Evolutionary conservation across 2,797 vertebrate genomes (phyloP).

Genomic region (Salmo trutta): DNA sequence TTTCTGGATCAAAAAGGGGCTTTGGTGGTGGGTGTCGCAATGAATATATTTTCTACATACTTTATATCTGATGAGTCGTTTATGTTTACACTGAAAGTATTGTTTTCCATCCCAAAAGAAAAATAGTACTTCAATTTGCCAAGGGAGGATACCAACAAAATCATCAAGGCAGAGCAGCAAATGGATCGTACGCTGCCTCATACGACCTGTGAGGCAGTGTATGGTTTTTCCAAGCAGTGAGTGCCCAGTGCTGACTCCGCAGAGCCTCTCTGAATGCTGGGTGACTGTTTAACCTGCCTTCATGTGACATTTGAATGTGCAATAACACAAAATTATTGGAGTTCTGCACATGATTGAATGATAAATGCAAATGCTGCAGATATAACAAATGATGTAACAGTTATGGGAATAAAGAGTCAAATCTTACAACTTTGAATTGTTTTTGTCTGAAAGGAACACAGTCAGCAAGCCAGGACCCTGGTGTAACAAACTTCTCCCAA

Average conservation of each 20-base stretch:
- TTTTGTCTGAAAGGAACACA: background rate
- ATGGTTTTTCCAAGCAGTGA: background rate
- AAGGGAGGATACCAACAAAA: background rate
- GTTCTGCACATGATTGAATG: background rate
- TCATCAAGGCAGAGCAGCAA: background rate
- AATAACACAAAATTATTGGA: background rate
- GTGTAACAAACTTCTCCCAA: too few species aligned
- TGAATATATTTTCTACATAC: too few species aligned
- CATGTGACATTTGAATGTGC: too few species aligned
- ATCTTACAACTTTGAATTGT: background rate
- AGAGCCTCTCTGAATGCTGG: background rate
- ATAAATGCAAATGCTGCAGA: background rate
- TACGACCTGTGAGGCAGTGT: background rate
- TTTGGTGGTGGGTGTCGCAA: too few species aligned
- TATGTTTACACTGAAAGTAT: too few species aligned
- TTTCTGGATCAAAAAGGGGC: too few species aligned
- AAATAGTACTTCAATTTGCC: background rate
- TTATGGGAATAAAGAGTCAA: background rate
- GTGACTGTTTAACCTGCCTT: slow-evolving; percentile 1
- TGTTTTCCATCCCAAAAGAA: too few species aligned
- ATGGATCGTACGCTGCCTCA: background rate
- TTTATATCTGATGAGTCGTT: too few species aligned
- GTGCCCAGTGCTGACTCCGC: background rate
- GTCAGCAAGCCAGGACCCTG: too few species aligned
- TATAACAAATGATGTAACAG: background rate